phyloP scores from a whole-genome alignment of 2,113 vertebrate species.

The Epinephelus fuscoguttatus region DNA sequence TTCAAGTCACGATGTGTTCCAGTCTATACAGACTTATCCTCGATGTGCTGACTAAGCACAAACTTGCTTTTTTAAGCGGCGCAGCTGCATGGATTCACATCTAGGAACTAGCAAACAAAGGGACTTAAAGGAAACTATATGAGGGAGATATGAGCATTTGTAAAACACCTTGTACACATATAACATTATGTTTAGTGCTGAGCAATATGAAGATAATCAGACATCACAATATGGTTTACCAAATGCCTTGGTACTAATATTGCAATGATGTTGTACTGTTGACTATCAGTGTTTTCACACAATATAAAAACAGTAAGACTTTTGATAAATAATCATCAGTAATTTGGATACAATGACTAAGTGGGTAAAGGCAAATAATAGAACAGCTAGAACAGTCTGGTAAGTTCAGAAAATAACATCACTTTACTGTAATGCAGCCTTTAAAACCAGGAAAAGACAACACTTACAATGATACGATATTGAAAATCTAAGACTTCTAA shows the following conservation, averaged over 20 bases:
- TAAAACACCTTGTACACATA: background rate
- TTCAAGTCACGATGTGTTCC: slow-evolving; percentile 2
- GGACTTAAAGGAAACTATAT: background rate
- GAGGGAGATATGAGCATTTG: background rate
- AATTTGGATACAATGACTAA: background rate
- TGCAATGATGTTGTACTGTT: background rate
- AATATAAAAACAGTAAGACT: background rate
- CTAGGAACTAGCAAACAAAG: background rate
- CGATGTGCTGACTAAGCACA: slow-evolving; percentile 8
- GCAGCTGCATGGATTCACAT: background rate
- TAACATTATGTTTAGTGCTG: background rate
- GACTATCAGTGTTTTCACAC: background rate
- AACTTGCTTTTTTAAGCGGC: background rate
- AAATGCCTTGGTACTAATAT: background rate
- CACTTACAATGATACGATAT: too few relatives aligned
- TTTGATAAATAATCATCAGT: background rate
- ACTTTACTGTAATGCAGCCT: too few relatives aligned
- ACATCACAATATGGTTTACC: background rate
- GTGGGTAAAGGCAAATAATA: background rate
- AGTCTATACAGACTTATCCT: background rate
- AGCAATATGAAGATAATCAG: background rate
- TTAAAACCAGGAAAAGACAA: too few relatives aligned
- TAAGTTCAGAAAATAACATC: too few relatives aligned
- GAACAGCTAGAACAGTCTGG: too few relatives aligned
- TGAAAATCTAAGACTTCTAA: too few relatives aligned